Evolutionary conservation across 2,888 invertebrate species (phyloP), one percentile per base, ranked within the genome.

Genomic region (Thymelicus lineola): DNA sequence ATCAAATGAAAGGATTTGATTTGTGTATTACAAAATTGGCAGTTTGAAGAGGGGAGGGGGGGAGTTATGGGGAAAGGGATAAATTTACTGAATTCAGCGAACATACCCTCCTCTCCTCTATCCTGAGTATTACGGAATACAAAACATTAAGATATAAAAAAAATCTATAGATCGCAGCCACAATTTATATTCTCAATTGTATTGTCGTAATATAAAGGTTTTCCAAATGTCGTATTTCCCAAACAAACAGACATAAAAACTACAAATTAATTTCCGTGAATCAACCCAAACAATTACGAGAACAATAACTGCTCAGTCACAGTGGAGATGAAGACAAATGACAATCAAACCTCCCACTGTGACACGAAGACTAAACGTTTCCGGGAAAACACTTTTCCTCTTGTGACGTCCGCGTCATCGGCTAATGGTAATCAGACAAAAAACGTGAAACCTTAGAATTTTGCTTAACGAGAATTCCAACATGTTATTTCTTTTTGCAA

Each of bases 271-370:
- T 73, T 77, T 75, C 76, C 57, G 58, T 62, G 74, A 75, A 77
- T 70, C 35, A 63, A 57, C 66, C 12, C 58, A 70, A 71, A 46
- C 74, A 71, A 74, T 74, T 74, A 69, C 59, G 62, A 28, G 28
- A 73, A 71, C 74, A 73, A 74, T 79, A 78, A 73, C 9, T 9
- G 42, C 42, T 38, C 73, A 69, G 71, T 76, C 71, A 70, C 71
- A 72, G 71, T 55, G 69, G 74, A 64, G 67, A 81, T 78, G 74
- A 77, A 82, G 77, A 81, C 75, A 75, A 78, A 81, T 72, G 75
- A 73, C 65, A 62, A 73, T 74, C 74, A 70, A 70, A 71, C 72
- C 74, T 74, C 73, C 71, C 72, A 76, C 75, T 76, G 76, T 72
- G 74, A 75, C 78, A 78, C 69, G 72, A 65, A 62, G 66, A 72